Evolutionary conservation across 2,888 invertebrate genomes (phyloP), one percentile per base, ranked within the genome.

Genomic region (Automeris io): DNA sequence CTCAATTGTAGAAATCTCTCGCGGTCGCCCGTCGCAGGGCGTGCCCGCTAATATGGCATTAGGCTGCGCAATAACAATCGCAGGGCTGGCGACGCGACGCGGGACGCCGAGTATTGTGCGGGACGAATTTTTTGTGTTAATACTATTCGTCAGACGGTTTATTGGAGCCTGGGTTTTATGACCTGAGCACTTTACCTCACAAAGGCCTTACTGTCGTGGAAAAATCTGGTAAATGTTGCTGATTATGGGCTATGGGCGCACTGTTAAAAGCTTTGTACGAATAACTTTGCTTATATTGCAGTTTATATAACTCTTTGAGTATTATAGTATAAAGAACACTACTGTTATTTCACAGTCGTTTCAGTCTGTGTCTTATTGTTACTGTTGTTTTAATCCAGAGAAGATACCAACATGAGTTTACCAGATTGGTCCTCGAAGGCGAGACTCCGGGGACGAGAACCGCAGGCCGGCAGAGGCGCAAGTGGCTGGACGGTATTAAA

Each of bases 61-160:
- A 56, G 61, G 59, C 54, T 47, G 50, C n/a, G 54, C 54, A 49
- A 58, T 61, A 61, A 58, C 55, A 54, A 46, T 49, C 57, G 55
- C 54, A 58, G 55, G 54, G 48, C 39, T 49, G 34, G 16, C 43
- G 37, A n/a, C n/a, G n/a, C n/a, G n/a, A n/a, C n/a, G n/a, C n/a
- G n/a, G n/a, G n/a, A n/a, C n/a, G n/a, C n/a, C n/a, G n/a, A n/a
- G n/a, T n/a, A n/a, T n/a, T n/a, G n/a, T n/a, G n/a, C n/a, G n/a
- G n/a, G n/a, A n/a, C n/a, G n/a, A n/a, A 44, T 40, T 42, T 43
- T 42, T 47, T 46, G 41, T 42, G 40, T 47, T 41, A 38, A 43
- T 34, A 50, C 29, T n/a, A 23, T 16, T 21, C 23, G 34, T 23
- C n/a, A 16, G 34, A 9, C 21, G 23, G 22, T 34, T 23, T 38